Conservation (phyloP, 2,797 vertebrate species). For the Orestias chungarensis region DNA sequence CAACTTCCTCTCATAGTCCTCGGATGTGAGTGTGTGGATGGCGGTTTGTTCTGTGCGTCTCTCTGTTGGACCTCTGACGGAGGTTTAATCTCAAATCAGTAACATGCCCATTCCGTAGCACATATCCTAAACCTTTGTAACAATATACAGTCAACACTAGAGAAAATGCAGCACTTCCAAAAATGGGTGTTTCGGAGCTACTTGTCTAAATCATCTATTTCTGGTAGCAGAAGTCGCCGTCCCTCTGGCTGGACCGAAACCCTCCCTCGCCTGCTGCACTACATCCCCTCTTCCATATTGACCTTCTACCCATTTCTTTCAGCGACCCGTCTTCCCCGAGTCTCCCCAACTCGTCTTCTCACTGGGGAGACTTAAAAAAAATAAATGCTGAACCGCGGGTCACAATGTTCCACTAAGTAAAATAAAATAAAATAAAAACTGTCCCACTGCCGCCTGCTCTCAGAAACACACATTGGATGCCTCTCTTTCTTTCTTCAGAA, state of each 20-base stretch:
- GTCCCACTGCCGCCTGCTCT: slow-evolving; percentile 27
- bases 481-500: slow-evolving; percentile 40
- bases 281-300: slow-evolving; percentile 27
- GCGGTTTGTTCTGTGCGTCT: too few species aligned
- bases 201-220: slow-evolving; percentile 55
- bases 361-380: slow-evolving; percentile 67
- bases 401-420: slow-evolving; percentile 75
- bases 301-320: slow-evolving; percentile 46
- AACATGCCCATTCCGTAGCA: too few species aligned
- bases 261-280: background rate
- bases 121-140: too few species aligned
- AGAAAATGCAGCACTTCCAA: too few species aligned
- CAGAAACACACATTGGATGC: slow-evolving; percentile 11
- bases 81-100: too few species aligned
- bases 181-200: too few species aligned
- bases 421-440: slow-evolving; percentile 50
- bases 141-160: too few species aligned
- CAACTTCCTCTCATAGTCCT: too few species aligned
- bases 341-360: slow-evolving; percentile 38
- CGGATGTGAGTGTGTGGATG: too few species aligned
- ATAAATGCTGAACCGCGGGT: slow-evolving; percentile 69
- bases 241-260: slow-evolving; percentile 14
- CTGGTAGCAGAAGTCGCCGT: slow-evolving; percentile 30
- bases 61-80: too few species aligned
- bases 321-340: slow-evolving; percentile 33